These are phyloP conservation scores for Zoroaster sp. DNA, from an alignment of 53 echinoderm and acorn worm genomes.

Conservation along the genomic window DNA sequence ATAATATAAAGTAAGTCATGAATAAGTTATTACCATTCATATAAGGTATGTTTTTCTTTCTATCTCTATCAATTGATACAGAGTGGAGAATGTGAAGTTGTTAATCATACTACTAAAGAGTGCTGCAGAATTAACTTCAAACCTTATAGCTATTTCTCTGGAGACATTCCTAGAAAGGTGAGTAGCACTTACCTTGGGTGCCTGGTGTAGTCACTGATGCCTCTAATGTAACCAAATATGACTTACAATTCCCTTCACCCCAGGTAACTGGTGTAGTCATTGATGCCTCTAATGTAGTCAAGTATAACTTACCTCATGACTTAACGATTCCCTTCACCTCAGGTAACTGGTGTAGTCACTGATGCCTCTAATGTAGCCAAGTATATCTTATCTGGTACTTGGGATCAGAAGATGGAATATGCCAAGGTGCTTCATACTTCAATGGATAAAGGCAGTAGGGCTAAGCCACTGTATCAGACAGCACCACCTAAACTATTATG, in stretches of 20 bases:
- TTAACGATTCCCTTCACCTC: neutral
- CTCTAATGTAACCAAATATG: too few species aligned
- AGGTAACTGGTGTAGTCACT: conserved; percentile 97
- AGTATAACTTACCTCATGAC: conserved; percentile 86
- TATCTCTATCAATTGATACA: too few species aligned
- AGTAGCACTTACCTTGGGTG: neutral
- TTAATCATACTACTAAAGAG: conserved; percentile 97
- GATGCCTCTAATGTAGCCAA: conserved; percentile 78
- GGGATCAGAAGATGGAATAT: conserved; percentile 98
- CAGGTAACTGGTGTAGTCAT: conserved; percentile 96
- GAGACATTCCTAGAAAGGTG: conserved; percentile 97
- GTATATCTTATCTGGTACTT: conserved; percentile 96
- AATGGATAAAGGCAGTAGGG: conserved; percentile 76
- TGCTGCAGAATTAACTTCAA: conserved; percentile 90
- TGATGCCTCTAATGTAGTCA: conserved; percentile 76
- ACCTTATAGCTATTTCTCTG: conserved; percentile 95
- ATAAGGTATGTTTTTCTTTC: too few species aligned
- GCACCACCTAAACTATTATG: conserved; percentile 90
- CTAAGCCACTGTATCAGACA: conserved; percentile 95
- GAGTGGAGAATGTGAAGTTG: conserved; percentile 98
- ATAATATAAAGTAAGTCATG: too few species aligned
- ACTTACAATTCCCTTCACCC: neutral
- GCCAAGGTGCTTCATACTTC: conserved; percentile 88
- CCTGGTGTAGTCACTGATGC: too few species aligned
- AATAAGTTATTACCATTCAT: too few species aligned